Conservation (phyloP, 1,140 invertebrate species). For the Drosophila azteca region DNA sequence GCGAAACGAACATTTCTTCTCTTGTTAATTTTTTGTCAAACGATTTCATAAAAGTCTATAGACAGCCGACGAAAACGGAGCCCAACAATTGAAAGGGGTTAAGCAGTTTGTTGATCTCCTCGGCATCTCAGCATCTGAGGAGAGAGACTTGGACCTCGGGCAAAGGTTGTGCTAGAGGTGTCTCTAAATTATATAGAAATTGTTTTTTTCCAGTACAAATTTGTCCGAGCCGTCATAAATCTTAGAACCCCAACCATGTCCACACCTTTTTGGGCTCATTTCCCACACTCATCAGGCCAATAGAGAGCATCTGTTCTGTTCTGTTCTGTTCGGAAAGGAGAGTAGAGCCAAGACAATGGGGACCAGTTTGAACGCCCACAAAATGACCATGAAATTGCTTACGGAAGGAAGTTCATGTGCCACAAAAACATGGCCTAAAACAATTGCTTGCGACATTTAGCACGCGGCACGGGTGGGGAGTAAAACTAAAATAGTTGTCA, state of each 20-base stretch:
- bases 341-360: constrained; percentile 54
- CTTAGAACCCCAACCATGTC: constrained; percentile 2
- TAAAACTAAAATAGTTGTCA: constrained; percentile 71
- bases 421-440: constrained; percentile 78
- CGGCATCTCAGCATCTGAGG: not conserved
- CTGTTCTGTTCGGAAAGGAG: constrained; percentile 39
- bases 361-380: constrained; percentile 72
- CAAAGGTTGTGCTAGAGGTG: not conserved
- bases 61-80: too few relatives aligned
- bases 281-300: constrained; percentile 4
- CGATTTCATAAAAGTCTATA: constrained; percentile 29
- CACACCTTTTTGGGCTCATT: constrained; percentile 27
- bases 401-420: constrained; percentile 75
- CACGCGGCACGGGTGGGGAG: constrained; percentile 17
- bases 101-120: constrained; percentile 15
- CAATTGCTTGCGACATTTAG: constrained; percentile 59
- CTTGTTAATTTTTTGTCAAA: constrained; percentile 35
- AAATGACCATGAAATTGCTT: constrained; percentile 79
- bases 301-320: constrained; percentile 10
- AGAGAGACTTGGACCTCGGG: constrained; percentile 12
- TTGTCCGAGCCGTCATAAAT: constrained; percentile 22
- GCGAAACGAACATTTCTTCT: constrained; percentile 46
- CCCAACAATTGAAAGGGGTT: constrained; percentile 21
- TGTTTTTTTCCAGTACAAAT: constrained; percentile 7
- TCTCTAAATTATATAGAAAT: constrained; percentile 28